Conservation (phyloP, 2,888 invertebrate genomes). For the Unio delphinus region DNA sequence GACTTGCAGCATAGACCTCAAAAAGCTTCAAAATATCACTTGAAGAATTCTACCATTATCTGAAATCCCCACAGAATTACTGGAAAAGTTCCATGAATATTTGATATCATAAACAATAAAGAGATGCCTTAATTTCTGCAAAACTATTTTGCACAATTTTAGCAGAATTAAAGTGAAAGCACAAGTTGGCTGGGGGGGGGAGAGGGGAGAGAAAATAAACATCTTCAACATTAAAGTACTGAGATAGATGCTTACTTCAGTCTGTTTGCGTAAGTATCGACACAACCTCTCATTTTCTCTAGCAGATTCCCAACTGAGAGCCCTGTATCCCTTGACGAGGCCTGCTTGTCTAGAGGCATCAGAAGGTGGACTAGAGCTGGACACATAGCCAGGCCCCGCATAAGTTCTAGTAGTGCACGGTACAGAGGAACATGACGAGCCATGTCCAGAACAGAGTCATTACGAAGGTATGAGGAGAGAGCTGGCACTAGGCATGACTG, state of each 20-base stretch:
- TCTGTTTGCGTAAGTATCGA: conserved; percentile 87
- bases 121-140: too few relatives aligned
- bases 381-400: conserved; percentile 81
- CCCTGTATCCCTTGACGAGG: conserved; percentile 72
- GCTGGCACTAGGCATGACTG: conserved; percentile 90
- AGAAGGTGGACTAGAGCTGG: conserved; percentile 77
- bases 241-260: conserved; percentile 63
- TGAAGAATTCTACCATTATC: too few relatives aligned
- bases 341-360: conserved; percentile 73
- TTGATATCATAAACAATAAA: too few relatives aligned
- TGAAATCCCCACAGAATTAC: too few relatives aligned
- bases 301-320: conserved; percentile 83
- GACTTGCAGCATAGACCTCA: too few relatives aligned
- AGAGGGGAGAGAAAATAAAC: too few relatives aligned
- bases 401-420: conserved; percentile 84
- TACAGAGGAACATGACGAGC: conserved; percentile 96
- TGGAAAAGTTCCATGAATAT: too few relatives aligned
- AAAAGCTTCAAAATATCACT: too few relatives aligned
- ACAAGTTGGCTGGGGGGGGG: too few relatives aligned
- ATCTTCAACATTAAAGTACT: too few relatives aligned
- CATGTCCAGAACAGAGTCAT: conserved; percentile 97
- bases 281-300: conserved; percentile 90
- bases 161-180: too few relatives aligned
- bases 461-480: conserved; percentile 90
- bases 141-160: too few relatives aligned